Evolutionary conservation across 1,140 invertebrate species (phyloP).

Genomic region (Papilio polyxenes): DNA sequence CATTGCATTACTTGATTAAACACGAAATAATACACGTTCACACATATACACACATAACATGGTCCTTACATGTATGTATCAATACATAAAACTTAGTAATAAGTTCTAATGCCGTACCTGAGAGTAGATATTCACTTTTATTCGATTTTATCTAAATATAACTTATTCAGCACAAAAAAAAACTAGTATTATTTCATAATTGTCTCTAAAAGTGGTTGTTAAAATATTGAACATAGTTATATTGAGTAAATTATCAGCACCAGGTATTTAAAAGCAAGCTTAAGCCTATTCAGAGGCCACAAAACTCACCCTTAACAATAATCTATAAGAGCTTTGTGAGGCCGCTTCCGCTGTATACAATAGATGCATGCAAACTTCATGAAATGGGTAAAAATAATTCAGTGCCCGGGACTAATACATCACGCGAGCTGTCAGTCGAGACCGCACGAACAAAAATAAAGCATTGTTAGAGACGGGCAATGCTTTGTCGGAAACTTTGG

Average conservation of each 20-base stretch:
- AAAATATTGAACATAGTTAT: constrained; percentile 9
- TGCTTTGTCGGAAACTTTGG: constrained; percentile 72
- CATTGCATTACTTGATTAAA: background rate
- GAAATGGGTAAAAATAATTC: constrained; percentile 80
- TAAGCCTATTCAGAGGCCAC: constrained; percentile 59
- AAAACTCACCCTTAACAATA: constrained; percentile 59
- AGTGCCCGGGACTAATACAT: constrained; percentile 74
- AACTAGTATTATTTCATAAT: background rate
- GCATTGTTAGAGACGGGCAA: constrained; percentile 68
- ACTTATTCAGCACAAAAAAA: too few relatives aligned
- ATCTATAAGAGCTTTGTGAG: constrained; percentile 69
- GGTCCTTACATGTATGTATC: too few relatives aligned
- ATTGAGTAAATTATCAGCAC: constrained; percentile 14
- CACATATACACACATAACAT: too few relatives aligned
- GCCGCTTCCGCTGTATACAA: constrained; percentile 76
- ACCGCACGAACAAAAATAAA: constrained; percentile 79
- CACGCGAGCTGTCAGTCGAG: constrained; percentile 77
- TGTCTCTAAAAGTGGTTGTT: background rate
- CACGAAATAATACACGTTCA: too few relatives aligned
- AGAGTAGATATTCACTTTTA: too few relatives aligned
- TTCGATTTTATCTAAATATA: too few relatives aligned
- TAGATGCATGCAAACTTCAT: constrained; percentile 78
- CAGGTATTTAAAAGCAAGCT: constrained; percentile 62
- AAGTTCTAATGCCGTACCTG: too few relatives aligned
- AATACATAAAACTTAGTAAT: too few relatives aligned